Evolutionary conservation across 2,888 invertebrate genomes (phyloP).

Genomic region (Machimus rusticus): DNA sequence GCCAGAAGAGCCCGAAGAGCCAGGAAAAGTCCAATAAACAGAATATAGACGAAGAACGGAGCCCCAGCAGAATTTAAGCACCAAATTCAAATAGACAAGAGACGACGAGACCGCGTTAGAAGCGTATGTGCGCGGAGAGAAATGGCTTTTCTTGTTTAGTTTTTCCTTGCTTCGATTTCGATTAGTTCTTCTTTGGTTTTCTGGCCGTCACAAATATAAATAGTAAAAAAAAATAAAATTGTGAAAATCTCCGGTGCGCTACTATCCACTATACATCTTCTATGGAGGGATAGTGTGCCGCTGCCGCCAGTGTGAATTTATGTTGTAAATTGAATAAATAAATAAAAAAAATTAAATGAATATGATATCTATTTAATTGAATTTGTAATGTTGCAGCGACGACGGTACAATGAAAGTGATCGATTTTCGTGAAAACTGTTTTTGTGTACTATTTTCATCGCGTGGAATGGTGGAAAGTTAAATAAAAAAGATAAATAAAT

Average conservation of each 20-base stretch:
- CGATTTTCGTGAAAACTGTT: slow-evolving; percentile 30
- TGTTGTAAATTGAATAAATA: not conserved
- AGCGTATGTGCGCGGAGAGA: slow-evolving; percentile 36
- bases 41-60: not conserved
- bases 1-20: not conserved
- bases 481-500: not conserved
- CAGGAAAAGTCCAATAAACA: not conserved
- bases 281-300: not conserved
- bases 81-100: slow-evolving; percentile 1
- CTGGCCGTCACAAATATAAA: not conserved
- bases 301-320: not conserved
- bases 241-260: slow-evolving; percentile 1
- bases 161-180: slow-evolving; percentile 33
- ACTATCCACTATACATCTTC: not conserved
- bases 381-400: not conserved
- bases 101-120: not conserved
- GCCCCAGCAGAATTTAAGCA: not conserved
- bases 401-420: slow-evolving; percentile 2
- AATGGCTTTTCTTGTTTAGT: slow-evolving; percentile 39
- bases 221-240: not conserved
- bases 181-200: slow-evolving; percentile 32
- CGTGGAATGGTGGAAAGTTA: slow-evolving; percentile 20
- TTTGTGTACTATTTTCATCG: slow-evolving; percentile 2
- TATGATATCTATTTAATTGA: not conserved
- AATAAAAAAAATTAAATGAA: not conserved